These are phyloP conservation scores for Malthinus flaveolus DNA, from an alignment of 2,888 invertebrate genomes.

Conservation along the genomic window DNA sequence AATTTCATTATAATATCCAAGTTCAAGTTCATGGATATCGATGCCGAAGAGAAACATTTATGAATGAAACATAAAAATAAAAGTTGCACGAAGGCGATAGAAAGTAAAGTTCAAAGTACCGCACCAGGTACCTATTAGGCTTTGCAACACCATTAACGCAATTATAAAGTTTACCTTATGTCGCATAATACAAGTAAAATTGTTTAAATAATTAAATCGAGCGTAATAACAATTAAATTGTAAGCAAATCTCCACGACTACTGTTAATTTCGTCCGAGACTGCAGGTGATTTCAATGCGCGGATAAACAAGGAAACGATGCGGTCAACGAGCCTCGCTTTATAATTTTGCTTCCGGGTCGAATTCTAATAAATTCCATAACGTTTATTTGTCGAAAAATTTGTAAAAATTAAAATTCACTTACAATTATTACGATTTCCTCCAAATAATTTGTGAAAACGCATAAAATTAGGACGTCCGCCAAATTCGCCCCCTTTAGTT, in stretches of 20 bases:
- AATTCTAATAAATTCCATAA: slow-evolving; percentile 9
- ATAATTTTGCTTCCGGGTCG: slow-evolving; percentile 33
- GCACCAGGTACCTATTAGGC: not conserved
- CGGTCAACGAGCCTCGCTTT: slow-evolving; percentile 25
- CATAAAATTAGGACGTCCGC: slow-evolving; percentile 79
- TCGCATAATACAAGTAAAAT: not conserved
- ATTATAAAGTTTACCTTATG: not conserved
- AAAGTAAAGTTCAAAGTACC: slow-evolving; percentile 44
- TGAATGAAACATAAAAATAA: slow-evolving; percentile 45
- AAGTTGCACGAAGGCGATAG: slow-evolving; percentile 43
- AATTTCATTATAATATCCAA: slow-evolving; percentile 53
- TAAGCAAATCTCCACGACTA: slow-evolving; percentile 3
- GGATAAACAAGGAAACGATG: slow-evolving; percentile 34
- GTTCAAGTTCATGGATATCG: slow-evolving; percentile 55
- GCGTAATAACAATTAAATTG: no score
- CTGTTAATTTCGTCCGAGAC: slow-evolving; percentile 28
- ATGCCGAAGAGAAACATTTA: slow-evolving; percentile 44
- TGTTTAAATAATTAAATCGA: not conserved
- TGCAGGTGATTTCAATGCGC: slow-evolving; percentile 38
- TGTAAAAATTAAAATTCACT: slow-evolving; percentile 56
- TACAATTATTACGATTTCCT: slow-evolving; percentile 84
- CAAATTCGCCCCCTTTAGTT: slow-evolving; percentile 79
- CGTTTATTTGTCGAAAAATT: not conserved
- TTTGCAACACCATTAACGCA: not conserved
- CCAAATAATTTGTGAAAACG: slow-evolving; percentile 82